phyloP scores from a whole-genome alignment of 1,140 invertebrate genomes.

The Cylas formicarius region DNA sequence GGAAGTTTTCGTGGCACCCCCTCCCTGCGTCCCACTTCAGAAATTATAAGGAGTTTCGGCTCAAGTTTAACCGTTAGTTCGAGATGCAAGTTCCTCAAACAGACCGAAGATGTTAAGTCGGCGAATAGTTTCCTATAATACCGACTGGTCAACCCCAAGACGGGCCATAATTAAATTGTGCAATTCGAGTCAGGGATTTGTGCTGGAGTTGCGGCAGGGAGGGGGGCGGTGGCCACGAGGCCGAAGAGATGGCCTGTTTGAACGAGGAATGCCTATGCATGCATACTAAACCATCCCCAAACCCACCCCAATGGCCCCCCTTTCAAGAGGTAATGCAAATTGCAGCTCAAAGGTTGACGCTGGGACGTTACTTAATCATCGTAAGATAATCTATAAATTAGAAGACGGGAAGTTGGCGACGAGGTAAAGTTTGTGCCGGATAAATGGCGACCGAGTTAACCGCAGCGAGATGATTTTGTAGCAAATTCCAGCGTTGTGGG shows the following conservation, averaged over 20 bases:
- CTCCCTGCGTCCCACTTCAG: conserved; percentile 13
- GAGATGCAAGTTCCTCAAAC: conserved; percentile 31
- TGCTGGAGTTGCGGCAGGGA: conserved; percentile 28
- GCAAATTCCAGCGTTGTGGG: no score
- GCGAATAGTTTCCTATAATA: conserved; percentile 38
- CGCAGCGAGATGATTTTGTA: no score
- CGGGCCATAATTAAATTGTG: conserved; percentile 37
- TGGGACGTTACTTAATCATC: conserved; percentile 26
- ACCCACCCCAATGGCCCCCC: conserved; percentile 11
- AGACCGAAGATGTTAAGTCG: conserved; percentile 34
- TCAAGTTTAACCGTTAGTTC: conserved; percentile 33
- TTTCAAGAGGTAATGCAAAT: conserved; percentile 24
- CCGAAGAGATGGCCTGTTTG: conserved; percentile 33
- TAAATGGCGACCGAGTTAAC: no score
- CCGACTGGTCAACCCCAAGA: conserved; percentile 35
- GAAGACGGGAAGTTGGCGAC: conserved; percentile 22
- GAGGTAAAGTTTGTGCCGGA: no score
- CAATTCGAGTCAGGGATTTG: conserved; percentile 32
- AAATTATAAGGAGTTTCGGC: conserved; percentile 23
- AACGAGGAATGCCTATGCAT: conserved; percentile 32
- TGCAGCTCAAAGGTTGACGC: conserved; percentile 23
- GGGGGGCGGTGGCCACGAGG: not conserved
- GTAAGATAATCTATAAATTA: conserved; percentile 29
- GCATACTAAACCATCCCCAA: no score
- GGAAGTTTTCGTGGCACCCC: no score